These are phyloP conservation scores for Semnornis frantzii DNA, from an alignment of 2,113 vertebrate genomes.

Conservation along the genomic window DNA sequence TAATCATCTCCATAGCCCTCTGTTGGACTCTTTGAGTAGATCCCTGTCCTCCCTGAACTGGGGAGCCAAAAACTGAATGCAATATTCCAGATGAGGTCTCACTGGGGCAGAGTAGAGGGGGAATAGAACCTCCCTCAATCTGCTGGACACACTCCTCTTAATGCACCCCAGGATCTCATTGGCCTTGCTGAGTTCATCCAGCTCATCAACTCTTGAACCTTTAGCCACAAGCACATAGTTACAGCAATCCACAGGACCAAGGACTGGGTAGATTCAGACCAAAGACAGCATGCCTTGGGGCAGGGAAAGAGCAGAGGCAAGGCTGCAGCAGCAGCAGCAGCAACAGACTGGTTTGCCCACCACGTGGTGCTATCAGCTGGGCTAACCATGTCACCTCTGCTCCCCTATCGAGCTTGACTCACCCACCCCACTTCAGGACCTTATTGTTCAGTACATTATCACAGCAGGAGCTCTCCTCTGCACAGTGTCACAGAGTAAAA, in stretches of 20 bases:
- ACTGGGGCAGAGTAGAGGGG: no score
- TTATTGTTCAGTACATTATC: neutral
- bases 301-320: neutral
- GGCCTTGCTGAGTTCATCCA: neutral
- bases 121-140: no score
- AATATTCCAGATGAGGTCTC: no score
- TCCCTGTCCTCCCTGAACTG: no score
- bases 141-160: no score
- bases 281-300: fast-evolving
- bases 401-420: neutral
- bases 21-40: no score
- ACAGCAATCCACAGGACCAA: neutral
- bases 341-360: neutral
- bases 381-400: neutral
- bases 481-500: neutral
- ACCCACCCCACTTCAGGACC: neutral
- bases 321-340: neutral
- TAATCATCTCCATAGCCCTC: no score
- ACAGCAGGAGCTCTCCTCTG: neutral
- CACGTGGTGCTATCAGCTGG: neutral
- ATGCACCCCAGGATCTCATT: no score
- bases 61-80: no score
- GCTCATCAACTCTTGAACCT: neutral
- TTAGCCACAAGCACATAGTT: neutral
- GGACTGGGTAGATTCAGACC: neutral